A percentile compares a stretch with the other conserved stretches of the same genome.
These are phyloP conservation scores for Aplocera efformata DNA, from an alignment of 2,888 invertebrate species.

Conservation along the genomic window DNA sequence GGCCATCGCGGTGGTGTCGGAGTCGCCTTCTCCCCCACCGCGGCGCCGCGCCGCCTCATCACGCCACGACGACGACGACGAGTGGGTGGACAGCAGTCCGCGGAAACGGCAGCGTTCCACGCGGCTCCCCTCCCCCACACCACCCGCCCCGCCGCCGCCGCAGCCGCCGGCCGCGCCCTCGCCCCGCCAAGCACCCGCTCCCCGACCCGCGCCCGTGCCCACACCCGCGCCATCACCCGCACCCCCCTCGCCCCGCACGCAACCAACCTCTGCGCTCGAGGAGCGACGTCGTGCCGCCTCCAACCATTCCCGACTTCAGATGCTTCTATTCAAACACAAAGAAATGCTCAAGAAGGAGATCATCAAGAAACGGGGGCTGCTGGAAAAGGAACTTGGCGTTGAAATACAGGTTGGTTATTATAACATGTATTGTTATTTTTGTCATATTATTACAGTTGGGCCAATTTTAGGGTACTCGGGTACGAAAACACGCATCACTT, in stretches of 20 bases:
- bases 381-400: slow-evolving; percentile 93
- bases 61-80: slow-evolving; percentile 65
- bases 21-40: slow-evolving; percentile 35
- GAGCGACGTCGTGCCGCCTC: slow-evolving; percentile 79
- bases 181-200: slow-evolving; percentile 20
- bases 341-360: slow-evolving; percentile 96
- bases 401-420: slow-evolving; percentile 87
- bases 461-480: too few relatives aligned
- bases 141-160: slow-evolving; percentile 38
- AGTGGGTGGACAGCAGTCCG: slow-evolving; percentile 66
- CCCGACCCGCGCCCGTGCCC: slow-evolving; percentile 33
- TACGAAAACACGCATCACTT: too few relatives aligned
- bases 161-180: slow-evolving; percentile 22
- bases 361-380: slow-evolving; percentile 91
- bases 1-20: slow-evolving; percentile 40
- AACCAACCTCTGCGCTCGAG: slow-evolving; percentile 43
- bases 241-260: slow-evolving; percentile 28
- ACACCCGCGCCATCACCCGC: slow-evolving; percentile 37
- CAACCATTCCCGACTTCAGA: slow-evolving; percentile 83
- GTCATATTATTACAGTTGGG: too few relatives aligned
- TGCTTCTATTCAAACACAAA: slow-evolving; percentile 91
- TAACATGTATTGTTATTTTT: slow-evolving; percentile 4
- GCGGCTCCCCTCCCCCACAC: slow-evolving; percentile 27
- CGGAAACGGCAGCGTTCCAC: slow-evolving; percentile 46
- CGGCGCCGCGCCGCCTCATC: slow-evolving; percentile 52